phyloP scores from a whole-genome alignment of 2,113 vertebrate species.

The Hystrix cristata region DNA sequence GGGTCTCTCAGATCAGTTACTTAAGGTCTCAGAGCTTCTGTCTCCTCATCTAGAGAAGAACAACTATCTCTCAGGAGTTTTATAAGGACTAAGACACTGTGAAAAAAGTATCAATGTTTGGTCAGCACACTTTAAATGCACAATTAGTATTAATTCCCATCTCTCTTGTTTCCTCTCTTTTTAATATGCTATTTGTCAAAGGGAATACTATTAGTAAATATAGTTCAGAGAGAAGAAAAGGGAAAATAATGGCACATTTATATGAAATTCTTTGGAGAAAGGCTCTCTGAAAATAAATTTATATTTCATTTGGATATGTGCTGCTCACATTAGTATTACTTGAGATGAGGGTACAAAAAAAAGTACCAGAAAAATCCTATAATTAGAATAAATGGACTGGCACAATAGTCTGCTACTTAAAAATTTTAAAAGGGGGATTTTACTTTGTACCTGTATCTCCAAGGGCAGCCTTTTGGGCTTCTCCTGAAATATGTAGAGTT shows the following conservation, averaged over 20 bases:
- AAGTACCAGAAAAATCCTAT: not conserved
- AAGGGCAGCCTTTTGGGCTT: not conserved
- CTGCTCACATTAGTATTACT: slow-evolving; percentile 42
- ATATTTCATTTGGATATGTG: not conserved
- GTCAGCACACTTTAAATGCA: not conserved
- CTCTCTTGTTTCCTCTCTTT: not conserved
- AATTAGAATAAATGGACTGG: not conserved
- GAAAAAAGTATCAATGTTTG: not conserved
- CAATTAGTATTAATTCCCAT: not conserved
- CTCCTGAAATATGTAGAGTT: not conserved
- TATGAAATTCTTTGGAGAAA: slow-evolving; percentile 43
- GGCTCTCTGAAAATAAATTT: slow-evolving; percentile 39
- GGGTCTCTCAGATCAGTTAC: not conserved
- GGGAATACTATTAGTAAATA: not conserved
- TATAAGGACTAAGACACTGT: slow-evolving; percentile 14
- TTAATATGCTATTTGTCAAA: slow-evolving; percentile 32
- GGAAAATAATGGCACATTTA: not conserved
- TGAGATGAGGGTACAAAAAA: not conserved
- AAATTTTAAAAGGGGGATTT: slow-evolving; percentile 25
- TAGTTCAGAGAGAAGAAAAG: slow-evolving; percentile 1
- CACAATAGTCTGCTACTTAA: slow-evolving; percentile 6
- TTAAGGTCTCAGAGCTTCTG: not conserved
- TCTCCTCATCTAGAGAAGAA: slow-evolving; percentile 13
- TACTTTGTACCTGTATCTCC: not conserved
- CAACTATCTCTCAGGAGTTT: not conserved